Conservation (phyloP, 2,888 invertebrate species). For the Amiota minor region DNA sequence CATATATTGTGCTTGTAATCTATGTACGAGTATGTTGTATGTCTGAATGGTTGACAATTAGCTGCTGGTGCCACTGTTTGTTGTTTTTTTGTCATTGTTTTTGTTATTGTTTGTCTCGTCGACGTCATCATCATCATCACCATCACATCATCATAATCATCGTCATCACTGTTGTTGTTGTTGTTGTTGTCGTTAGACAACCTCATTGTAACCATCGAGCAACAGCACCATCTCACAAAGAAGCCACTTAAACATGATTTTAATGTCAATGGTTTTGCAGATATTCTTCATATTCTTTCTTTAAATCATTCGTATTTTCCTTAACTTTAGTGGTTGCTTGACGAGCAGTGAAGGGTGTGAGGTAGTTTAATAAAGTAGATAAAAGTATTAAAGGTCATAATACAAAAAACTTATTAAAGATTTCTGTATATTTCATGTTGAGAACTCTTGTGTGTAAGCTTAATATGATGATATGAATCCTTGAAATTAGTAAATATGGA, state of each 20-base stretch:
- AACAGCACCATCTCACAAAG: slow-evolving; percentile 43
- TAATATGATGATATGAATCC: too few relatives aligned
- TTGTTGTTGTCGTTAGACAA: slow-evolving; percentile 39
- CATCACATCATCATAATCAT: neutral
- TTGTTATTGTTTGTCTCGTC: neutral
- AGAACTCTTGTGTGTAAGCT: too few relatives aligned
- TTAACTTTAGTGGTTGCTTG: slow-evolving; percentile 2
- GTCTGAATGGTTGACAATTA: slow-evolving; percentile 62
- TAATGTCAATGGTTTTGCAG: slow-evolving; percentile 67
- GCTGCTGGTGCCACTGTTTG: slow-evolving; percentile 36
- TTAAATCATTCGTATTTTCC: neutral
- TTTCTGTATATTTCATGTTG: slow-evolving; percentile 42
- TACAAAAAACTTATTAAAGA: slow-evolving; percentile 42
- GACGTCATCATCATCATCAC: neutral
- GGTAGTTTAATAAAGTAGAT: slow-evolving; percentile 46
- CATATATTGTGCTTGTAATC: too few relatives aligned
- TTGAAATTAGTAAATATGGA: too few relatives aligned
- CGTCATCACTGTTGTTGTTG: slow-evolving; percentile 24
- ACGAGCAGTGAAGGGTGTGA: slow-evolving; percentile 13
- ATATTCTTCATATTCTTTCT: slow-evolving; percentile 35
- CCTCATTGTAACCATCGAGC: slow-evolving; percentile 55
- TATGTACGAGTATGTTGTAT: slow-evolving; percentile 18
- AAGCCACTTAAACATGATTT: slow-evolving; percentile 68
- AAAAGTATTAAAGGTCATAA: slow-evolving; percentile 62
- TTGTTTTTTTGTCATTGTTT: slow-evolving; percentile 11